Conservation (phyloP, 2,113 vertebrate genomes). For the Centropus unirufus region DNA sequence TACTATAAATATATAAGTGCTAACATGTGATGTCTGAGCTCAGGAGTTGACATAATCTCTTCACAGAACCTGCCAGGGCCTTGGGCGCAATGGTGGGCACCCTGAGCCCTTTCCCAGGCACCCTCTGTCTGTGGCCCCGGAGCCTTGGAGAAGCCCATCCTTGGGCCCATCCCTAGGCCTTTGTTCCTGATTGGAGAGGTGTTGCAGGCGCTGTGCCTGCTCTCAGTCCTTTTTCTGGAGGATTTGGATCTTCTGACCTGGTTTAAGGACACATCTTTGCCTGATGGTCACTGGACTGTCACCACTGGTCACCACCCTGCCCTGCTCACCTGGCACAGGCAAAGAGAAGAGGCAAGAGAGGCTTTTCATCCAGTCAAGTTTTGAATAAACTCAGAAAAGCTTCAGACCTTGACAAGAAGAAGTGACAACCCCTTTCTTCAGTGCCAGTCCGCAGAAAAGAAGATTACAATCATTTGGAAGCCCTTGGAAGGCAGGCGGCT, state of each 20-base stretch:
- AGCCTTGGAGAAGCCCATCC: background rate
- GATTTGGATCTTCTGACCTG: no score
- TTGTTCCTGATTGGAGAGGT: background rate
- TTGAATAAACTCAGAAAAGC: background rate
- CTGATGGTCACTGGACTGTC: background rate
- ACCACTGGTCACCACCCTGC: no score
- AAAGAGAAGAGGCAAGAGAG: background rate
- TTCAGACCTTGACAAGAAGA: background rate
- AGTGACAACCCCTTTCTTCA: background rate
- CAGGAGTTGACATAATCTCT: background rate
- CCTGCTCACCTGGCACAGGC: rapidly evolving
- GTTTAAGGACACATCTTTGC: background rate
- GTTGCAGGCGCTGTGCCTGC: no score
- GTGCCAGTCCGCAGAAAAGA: background rate
- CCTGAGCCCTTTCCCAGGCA: no score
- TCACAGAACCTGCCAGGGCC: background rate
- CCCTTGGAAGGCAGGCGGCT: background rate
- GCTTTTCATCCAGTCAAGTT: background rate
- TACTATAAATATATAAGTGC: background rate
- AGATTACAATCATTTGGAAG: background rate
- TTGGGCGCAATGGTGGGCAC: no score
- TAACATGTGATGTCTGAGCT: background rate
- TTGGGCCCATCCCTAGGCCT: background rate
- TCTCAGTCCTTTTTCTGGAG: background rate
- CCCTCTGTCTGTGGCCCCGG: no score